phyloP scores from a whole-genome alignment of 2,888 invertebrate species.

The Drosophila borborema region DNA sequence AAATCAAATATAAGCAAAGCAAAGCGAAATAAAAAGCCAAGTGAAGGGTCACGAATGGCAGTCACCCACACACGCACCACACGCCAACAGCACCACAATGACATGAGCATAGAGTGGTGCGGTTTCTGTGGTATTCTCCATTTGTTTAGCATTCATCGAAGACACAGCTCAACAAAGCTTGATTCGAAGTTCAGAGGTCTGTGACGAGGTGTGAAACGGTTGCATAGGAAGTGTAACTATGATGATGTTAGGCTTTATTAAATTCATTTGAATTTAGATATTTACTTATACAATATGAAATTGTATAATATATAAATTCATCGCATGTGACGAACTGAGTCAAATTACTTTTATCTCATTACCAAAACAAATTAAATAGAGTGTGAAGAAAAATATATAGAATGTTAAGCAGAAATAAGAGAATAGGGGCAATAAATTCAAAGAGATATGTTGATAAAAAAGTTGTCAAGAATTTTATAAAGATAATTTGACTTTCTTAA shows the following conservation, averaged over 20 bases:
- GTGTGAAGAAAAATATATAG: no score
- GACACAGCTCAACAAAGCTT: constrained; percentile 36
- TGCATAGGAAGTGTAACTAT: neutral
- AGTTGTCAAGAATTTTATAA: neutral
- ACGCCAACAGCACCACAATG: constrained; percentile 13
- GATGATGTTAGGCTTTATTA: no score
- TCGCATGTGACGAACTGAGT: neutral
- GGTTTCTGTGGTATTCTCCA: constrained; percentile 44
- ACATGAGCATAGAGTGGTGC: constrained; percentile 38
- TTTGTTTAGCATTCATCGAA: constrained; percentile 14
- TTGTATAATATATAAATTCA: no score
- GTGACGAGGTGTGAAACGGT: constrained; percentile 15
- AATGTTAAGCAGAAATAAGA: no score
- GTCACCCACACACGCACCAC: constrained; percentile 42
- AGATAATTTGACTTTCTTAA: neutral
- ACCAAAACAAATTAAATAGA: neutral
- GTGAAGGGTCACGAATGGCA: constrained; percentile 54
- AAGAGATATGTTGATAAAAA: neutral
- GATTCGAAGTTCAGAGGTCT: neutral
- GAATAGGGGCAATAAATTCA: neutral
- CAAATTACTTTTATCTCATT: neutral
- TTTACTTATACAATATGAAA: neutral
- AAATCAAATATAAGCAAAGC: neutral
- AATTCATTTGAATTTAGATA: no score
- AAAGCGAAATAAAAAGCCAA: constrained; percentile 16